phyloP scores from a whole-genome alignment of 1,140 invertebrate genomes.

The Melanaphis sacchari region DNA sequence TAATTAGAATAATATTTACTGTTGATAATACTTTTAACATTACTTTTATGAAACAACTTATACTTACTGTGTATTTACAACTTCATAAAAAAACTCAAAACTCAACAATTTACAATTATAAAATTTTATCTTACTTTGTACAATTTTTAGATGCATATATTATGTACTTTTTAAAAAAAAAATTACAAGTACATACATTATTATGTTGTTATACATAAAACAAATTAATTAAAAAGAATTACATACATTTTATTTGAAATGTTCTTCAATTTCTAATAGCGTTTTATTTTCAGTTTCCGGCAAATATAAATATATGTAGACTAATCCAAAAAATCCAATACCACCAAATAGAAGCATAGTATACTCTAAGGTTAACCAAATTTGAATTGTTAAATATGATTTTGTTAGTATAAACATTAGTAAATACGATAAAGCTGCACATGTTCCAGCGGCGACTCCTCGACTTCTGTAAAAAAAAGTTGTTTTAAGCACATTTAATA shows the following conservation, averaged over 20 bases:
- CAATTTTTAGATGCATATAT: not conserved
- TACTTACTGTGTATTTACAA: not conserved
- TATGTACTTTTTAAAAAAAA: too few relatives aligned
- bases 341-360: constrained; percentile 59
- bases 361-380: constrained; percentile 55
- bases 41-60: too few relatives aligned
- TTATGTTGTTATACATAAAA: not conserved
- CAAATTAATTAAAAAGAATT: not conserved
- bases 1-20: too few relatives aligned
- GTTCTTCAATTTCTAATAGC: constrained; percentile 60
- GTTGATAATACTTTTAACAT: too few relatives aligned
- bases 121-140: not conserved
- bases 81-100: not conserved
- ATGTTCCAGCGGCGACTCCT: constrained; percentile 58
- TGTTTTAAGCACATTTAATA: not conserved
- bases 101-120: not conserved
- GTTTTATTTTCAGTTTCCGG: constrained; percentile 61
- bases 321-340: constrained; percentile 58
- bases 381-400: constrained; percentile 58
- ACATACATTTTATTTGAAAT: constrained; percentile 54
- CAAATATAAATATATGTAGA: constrained; percentile 60
- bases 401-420: constrained; percentile 60
- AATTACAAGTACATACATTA: not conserved
- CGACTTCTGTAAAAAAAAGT: constrained; percentile 58
- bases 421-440: constrained; percentile 57